Evolutionary conservation across 2,888 invertebrate species (phyloP).

Genomic region (Masnerella sp.): DNA sequence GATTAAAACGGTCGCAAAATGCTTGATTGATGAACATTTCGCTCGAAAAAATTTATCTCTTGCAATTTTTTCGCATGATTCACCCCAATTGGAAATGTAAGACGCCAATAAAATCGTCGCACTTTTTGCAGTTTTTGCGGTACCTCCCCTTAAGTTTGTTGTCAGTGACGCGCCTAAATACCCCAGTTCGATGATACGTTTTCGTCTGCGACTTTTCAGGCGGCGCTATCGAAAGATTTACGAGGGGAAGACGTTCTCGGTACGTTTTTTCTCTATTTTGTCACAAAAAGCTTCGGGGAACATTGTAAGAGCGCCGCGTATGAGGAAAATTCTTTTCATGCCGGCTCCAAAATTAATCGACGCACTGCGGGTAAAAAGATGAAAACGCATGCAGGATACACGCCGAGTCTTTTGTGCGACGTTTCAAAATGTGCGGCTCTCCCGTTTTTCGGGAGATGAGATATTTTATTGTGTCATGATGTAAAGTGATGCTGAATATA

Average conservation of each 20-base stretch:
- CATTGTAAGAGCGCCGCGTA: constrained; percentile 45
- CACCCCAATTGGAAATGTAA: no score
- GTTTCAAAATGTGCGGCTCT: constrained; percentile 33
- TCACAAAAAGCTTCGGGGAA: constrained; percentile 41
- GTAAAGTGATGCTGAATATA: constrained; percentile 22
- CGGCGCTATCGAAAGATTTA: constrained; percentile 47
- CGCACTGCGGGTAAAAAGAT: constrained; percentile 50
- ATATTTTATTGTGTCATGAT: constrained; percentile 23
- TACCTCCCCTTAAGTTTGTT: no score
- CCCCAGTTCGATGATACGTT: constrained; percentile 8
- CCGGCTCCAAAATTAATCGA: constrained; percentile 51
- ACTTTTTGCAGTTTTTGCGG: no score
- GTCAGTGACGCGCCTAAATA: no score
- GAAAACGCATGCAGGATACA: constrained; percentile 47
- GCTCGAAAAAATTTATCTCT: no score
- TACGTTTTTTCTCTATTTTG: constrained; percentile 22
- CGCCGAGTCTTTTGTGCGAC: constrained; percentile 30
- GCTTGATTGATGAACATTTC: no score
- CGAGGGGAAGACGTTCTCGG: constrained; percentile 44
- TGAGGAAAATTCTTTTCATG: constrained; percentile 54
- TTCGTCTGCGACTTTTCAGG: constrained; percentile 42
- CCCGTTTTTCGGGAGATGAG: constrained; percentile 14
- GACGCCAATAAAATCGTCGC: no score
- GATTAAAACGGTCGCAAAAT: no score
- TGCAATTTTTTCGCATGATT: no score